Evolutionary conservation across 2,797 vertebrate genomes (phyloP).

Genomic region (Diceros bicornis): DNA sequence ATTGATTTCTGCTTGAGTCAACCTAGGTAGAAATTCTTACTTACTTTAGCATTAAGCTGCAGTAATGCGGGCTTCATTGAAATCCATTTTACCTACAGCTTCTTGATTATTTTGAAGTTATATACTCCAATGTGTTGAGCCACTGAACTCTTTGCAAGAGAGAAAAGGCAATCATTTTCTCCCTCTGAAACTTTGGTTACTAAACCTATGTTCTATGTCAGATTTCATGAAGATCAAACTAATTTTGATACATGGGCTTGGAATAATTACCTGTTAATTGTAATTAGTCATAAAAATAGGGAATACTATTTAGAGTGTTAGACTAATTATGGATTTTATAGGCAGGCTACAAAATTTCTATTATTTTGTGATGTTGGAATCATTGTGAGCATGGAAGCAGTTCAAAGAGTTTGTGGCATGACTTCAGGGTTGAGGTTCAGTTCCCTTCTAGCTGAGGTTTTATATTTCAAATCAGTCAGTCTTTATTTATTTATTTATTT

Average conservation of each 20-base stretch:
- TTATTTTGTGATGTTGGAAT: constrained; percentile 55
- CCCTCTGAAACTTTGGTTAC: constrained; percentile 12
- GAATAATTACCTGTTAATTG: neutral
- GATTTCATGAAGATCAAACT: constrained; percentile 27
- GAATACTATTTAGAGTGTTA: neutral
- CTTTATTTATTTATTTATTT: constrained; percentile 82
- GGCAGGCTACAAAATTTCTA: constrained; percentile 18
- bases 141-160: constrained; percentile 24
- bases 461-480: constrained; percentile 74
- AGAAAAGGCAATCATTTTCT: constrained; percentile 9
- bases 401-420: constrained; percentile 71
- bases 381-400: constrained; percentile 71
- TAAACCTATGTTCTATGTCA: neutral
- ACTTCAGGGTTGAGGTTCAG: constrained; percentile 79
- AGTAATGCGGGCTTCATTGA: constrained; percentile 39
- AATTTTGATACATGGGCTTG: neutral
- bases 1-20: constrained; percentile 74
- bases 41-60: constrained; percentile 63
- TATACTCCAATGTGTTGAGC: constrained; percentile 7
- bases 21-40: constrained; percentile 65
- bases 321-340: constrained; percentile 2
- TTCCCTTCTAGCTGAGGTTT: constrained; percentile 73
- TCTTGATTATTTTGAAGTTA: constrained; percentile 70
- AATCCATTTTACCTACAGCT: constrained; percentile 72
- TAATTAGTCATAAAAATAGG: constrained; percentile 48